Evolutionary conservation across 2,113 vertebrate species (phyloP).

Genomic region (Percina caprodes): DNA sequence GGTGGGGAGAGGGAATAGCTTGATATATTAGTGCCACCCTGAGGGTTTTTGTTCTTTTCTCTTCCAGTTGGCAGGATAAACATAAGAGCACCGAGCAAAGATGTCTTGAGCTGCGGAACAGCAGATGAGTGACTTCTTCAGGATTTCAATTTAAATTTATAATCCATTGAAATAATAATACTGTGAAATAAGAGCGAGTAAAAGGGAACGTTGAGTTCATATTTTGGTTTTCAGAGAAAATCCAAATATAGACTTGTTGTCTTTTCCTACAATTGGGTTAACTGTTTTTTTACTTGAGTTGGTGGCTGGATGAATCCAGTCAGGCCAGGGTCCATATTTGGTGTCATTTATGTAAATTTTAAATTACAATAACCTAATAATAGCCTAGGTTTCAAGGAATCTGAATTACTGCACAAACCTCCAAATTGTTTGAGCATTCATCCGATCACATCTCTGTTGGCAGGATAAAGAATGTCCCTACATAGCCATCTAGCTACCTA

Average conservation of each 20-base stretch:
- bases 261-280: background rate
- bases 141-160: constrained; percentile 7
- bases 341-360: background rate
- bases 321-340: background rate
- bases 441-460: background rate
- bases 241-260: background rate
- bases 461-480: background rate
- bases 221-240: background rate
- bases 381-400: background rate
- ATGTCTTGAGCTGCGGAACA: background rate
- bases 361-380: background rate
- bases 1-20: constrained; percentile 18
- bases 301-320: background rate
- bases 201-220: background rate
- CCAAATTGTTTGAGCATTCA: background rate
- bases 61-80: constrained; percentile 16
- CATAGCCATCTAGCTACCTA: background rate
- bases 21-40: constrained; percentile 16
- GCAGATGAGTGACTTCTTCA: constrained; percentile 9
- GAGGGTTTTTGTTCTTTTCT: constrained; percentile 3
- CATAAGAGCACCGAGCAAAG: background rate
- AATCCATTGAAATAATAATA: background rate
- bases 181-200: background rate
- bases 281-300: background rate
- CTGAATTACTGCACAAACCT: background rate